phyloP scores from a whole-genome alignment of 2,888 invertebrate genomes.

The Morinoia aosen region DNA sequence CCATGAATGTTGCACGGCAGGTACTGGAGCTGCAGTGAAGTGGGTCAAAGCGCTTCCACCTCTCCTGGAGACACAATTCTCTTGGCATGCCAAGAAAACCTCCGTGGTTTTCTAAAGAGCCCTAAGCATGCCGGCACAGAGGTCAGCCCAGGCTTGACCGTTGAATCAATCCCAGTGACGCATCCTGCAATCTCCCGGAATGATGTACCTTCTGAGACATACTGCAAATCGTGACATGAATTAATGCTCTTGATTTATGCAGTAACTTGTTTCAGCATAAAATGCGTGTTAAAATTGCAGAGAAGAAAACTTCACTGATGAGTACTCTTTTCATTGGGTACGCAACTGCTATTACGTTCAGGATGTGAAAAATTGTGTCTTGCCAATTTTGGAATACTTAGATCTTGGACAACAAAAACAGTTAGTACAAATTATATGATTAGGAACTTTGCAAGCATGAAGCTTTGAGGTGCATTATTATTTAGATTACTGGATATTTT shows the following conservation, averaged over 20 bases:
- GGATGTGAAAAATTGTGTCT: not conserved
- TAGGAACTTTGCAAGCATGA: no score
- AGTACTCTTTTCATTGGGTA: not conserved
- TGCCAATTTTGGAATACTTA: not conserved
- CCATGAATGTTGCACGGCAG: slow-evolving; percentile 18
- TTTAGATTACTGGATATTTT: no score
- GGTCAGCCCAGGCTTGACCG: not conserved
- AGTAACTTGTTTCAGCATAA: not conserved
- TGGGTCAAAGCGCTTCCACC: slow-evolving; percentile 8
- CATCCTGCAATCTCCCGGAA: not conserved
- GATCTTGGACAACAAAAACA: not conserved
- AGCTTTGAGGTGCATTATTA: no score
- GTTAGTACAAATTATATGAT: not conserved
- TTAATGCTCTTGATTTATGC: not conserved
- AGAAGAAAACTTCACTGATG: not conserved
- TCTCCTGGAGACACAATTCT: slow-evolving; percentile 29
- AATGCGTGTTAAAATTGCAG: not conserved
- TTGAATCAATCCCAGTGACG: not conserved
- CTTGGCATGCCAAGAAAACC: not conserved
- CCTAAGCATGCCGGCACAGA: not conserved
- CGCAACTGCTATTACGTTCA: not conserved
- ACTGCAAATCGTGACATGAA: not conserved
- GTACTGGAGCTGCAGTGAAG: not conserved
- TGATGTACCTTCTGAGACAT: not conserved
- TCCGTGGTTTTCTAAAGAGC: not conserved